Evolutionary conservation across 92 coral and sea anemone species (phyloP), one percentile per base, ranked within the genome.

Genomic region (Zoanthus sansibaricus): DNA sequence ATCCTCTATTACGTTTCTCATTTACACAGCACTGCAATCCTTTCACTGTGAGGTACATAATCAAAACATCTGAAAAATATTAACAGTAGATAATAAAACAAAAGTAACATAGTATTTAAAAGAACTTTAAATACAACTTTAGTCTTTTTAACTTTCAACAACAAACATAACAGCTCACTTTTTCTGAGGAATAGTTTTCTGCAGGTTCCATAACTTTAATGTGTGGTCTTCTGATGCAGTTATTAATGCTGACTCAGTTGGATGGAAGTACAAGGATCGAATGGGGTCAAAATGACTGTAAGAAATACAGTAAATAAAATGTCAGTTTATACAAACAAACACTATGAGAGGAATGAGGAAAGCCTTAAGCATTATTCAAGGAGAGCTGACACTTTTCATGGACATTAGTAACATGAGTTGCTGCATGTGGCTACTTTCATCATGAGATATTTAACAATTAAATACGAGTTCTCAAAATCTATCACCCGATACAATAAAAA

Each of bases 141-240:
- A 49, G 12, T 49, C 55, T 49, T 49, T 49, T 49, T 49, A 49
- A 7, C 55, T 49, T 49, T 49, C 7, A 11, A 37, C 42, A 37
- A 37, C 42, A 37, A 37, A 37, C 42, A 37, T 37, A 37, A 37
- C 4, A 37, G 72, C 98, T 72, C 73, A 95, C 99, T 97, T 97
- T 86, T 94, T 97, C 90, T 93, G 95, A 30, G 99, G 98, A 56
- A 95, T 92, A 7, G 99, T 95, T 78, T 97, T 97, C 87, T 95
- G 98, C 55, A 97, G 87, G 68, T 97, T 97, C 99, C 99, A 97
- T 68, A 97, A 84, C 78, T 97, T 97, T 77, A 97, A 86, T 6
- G 99, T 95, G 92, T 97, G 99, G 83, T 97, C 99, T 86, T 97
- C 99, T n/a, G 99, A 95, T 51, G 98, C 99, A 37, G 99, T 95